Evolutionary conservation across 2,888 invertebrate species (phyloP), one percentile per base, ranked within the genome.

Genomic region (Dasysyrphus albostriatus): DNA sequence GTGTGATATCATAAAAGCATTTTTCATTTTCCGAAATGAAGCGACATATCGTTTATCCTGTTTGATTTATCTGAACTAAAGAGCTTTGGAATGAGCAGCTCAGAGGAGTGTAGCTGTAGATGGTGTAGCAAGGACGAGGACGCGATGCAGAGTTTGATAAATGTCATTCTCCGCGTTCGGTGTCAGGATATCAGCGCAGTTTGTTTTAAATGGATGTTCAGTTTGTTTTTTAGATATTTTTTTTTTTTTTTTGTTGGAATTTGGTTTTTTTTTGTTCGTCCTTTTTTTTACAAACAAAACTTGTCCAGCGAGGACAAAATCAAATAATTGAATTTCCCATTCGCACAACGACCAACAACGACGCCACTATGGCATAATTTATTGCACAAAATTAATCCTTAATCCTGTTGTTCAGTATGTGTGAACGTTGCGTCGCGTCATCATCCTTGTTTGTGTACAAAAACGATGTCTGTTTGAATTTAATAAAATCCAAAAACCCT

Each of bases 41-140:
- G 90, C 90, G 90, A 90, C 90, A 89, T 90, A 90, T 90, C 90
- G 90, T 90, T 90, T 90, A 90, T 90, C 90, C 90, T 89, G 88
- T 89, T 90, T 90, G 90, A 90, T 90, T 90, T 90, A 90, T 90
- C 90, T 90, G 89, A 89, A 89, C 89, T 89, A 89, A 83, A 83
- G 87, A 87, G 87, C 89, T 89, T 88, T 73, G 58, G 83, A 47
- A 67, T 73, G 73, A 37, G 63, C 32, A 34, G 75, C 9, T 24
- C 24, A 51, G 47, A 32, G 12, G n/a, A 54, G 44, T 39, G 19
- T 42, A 29, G 42, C 6, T 16, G 32, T 39, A 19, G 32, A 58
- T 19, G 69, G 65, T 47, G 56, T 67, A 44, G 47, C 74, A 82
- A 61, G 54, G 39, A 74, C 42, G 51, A 56, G 74, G 78, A 69